Evolutionary conservation across 2,888 invertebrate species (phyloP), one percentile per base, ranked within the genome.

Genomic region (Plagodis pulveraria): DNA sequence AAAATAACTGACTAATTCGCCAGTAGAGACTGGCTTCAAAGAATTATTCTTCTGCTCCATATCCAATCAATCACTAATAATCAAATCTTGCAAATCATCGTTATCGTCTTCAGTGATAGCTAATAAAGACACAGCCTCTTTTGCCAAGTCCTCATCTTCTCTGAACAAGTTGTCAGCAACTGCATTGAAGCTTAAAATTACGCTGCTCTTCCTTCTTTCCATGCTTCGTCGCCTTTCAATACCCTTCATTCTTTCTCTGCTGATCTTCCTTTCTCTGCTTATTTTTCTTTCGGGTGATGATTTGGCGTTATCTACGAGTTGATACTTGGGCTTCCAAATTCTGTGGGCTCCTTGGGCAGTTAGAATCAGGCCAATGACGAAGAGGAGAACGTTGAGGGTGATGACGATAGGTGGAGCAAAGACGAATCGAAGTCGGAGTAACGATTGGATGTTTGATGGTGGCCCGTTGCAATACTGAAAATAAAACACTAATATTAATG

Each of bases 351-450:
- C 87, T 62, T 83, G 86, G 12, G 84, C 79, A 5, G 93, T 80
- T 8, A 94, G 78, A 50, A 89, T 77, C 6, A 91, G 49, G 2
- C 95, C 94, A 6, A 84, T 72, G 50, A 90, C 49, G 62, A 93
- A 78, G 40, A 94, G 80, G 0, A 92, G 43, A n/a, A 92, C 82
- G 50, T 92, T 86, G 0, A 91, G 40, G 0, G 88, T 81, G 67
- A 91, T 86, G 71, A 94, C 80, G 2, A 93, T 69, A 0, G 93
- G 87, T 0, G 94, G 95, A 0, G 89, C 92, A 45, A 93, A 83
- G 61, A 93, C 86, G 62, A 94, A 86, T 0, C 93, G 87, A 0
- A 94, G 76, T 22, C 87, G 85, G 0, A 94, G 80, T 0, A 94
- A 71, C 5, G 82, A 70, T 32, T 86, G 71, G 5, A 95, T 74